A percentile compares a stretch with the other conserved stretches of the same genome.
These are phyloP conservation scores for Sebastolobus alascanus DNA, from an alignment of 2,797 vertebrate species.

Conservation along the genomic window DNA sequence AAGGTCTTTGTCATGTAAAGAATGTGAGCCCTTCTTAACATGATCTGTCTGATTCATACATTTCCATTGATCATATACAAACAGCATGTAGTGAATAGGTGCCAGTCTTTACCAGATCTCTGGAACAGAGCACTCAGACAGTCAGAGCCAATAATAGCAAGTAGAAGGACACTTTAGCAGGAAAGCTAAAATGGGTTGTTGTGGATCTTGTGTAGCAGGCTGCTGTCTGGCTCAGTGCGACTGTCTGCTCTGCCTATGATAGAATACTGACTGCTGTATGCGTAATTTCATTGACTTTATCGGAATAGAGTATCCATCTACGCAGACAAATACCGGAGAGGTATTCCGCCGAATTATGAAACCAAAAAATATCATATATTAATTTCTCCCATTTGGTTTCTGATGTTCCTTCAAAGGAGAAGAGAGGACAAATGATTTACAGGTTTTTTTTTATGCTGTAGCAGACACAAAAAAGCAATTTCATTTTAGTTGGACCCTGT, in stretches of 20 bases:
- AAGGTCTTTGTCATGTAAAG: background rate
- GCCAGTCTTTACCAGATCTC: background rate
- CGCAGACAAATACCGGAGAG: background rate
- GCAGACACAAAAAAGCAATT: too few species aligned
- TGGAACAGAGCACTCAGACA: background rate
- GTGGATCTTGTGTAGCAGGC: background rate
- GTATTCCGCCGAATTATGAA: background rate
- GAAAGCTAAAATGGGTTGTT: background rate
- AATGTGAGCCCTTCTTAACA: background rate
- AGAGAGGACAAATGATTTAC: rapidly evolving
- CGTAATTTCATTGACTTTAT: background rate
- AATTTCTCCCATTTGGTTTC: background rate
- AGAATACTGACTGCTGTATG: background rate
- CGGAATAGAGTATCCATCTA: background rate
- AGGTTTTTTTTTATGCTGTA: too few species aligned
- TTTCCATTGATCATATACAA: background rate
- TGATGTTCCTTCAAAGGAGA: background rate
- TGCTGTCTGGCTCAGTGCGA: background rate
- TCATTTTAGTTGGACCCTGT: too few species aligned
- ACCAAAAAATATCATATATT: background rate
- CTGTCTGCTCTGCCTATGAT: background rate
- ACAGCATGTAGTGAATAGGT: background rate
- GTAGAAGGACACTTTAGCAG: background rate
- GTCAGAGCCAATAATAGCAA: background rate
- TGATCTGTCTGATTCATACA: background rate